Percentiles rank a stretch among this genome's conserved stretches.
phyloP scores from a whole-genome alignment of 2,113 vertebrate species.

The Colaptes auratus region DNA sequence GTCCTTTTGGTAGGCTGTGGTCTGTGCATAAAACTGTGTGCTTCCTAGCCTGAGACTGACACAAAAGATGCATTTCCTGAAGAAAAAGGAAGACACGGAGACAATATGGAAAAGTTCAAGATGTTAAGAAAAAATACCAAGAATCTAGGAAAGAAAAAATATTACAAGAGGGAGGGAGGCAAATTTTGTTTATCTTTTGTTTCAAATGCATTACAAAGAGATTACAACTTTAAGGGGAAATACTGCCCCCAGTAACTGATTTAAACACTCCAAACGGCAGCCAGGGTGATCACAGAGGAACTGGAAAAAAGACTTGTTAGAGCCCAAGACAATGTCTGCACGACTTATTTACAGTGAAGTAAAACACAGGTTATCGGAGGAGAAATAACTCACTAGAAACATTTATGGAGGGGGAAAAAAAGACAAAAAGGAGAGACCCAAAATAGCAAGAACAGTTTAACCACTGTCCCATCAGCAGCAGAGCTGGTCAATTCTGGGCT shows the following conservation, averaged over 20 bases:
- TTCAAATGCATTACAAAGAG: background rate
- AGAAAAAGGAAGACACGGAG: background rate
- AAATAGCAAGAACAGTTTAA: background rate
- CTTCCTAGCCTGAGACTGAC: background rate
- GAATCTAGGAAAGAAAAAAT: background rate
- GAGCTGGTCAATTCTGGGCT: background rate
- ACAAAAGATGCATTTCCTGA: background rate
- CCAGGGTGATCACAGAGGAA: background rate
- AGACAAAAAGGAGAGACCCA: background rate
- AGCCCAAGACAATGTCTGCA: background rate
- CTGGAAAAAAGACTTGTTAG: background rate
- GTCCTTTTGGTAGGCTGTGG: background rate
- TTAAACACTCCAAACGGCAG: background rate
- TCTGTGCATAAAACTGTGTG: background rate
- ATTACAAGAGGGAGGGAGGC: background rate
- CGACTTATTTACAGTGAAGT: background rate
- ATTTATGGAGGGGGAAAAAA: background rate
- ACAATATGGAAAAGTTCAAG: background rate
- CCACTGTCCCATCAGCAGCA: background rate
- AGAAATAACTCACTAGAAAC: background rate
- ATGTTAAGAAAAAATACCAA: background rate
- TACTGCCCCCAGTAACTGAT: background rate
- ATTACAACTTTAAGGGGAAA: background rate
- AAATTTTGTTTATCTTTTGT: background rate
- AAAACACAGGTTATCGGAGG: slow-evolving; percentile 7